phyloP scores from a whole-genome alignment of 2,888 invertebrate genomes.

The Pollenia griseotomentosa region DNA sequence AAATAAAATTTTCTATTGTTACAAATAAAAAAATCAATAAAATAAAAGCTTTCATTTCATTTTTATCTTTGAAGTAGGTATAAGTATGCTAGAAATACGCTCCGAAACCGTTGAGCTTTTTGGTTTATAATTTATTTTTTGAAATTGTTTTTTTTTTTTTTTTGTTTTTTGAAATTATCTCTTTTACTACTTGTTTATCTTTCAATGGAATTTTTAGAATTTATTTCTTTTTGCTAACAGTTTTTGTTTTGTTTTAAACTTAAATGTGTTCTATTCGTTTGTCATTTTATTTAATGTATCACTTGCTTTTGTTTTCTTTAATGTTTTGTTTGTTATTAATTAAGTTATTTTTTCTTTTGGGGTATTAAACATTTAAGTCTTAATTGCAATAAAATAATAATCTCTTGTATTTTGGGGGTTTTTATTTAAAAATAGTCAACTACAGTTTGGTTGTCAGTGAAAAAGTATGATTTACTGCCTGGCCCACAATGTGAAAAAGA shows the following conservation, averaged over 20 bases:
- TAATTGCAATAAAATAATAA: conserved; percentile 56
- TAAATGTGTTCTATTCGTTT: conserved; percentile 24
- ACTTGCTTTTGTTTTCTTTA: conserved; percentile 55
- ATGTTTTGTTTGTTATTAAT: conserved; percentile 28
- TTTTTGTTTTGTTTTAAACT: conserved; percentile 42
- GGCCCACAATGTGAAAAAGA: too few species aligned
- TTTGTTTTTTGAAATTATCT: conserved; percentile 69
- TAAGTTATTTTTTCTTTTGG: conserved; percentile 33
- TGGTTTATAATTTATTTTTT: conserved; percentile 75
- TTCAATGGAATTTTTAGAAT: conserved; percentile 63
- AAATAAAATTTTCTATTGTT: conserved; percentile 64
- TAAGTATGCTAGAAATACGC: conserved; percentile 76
- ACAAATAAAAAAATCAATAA: conserved; percentile 55
- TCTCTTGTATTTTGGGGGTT: conserved; percentile 24
- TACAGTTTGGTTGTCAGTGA: conserved; percentile 13
- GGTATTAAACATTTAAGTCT: conserved; percentile 59
- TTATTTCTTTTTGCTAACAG: conserved; percentile 48
- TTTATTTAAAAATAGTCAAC: conserved; percentile 35
- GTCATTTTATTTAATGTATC: conserved; percentile 50
- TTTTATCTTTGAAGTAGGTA: conserved; percentile 59
- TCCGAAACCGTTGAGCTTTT: conserved; percentile 84
- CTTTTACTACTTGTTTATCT: conserved; percentile 56
- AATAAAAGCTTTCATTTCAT: conserved; percentile 71
- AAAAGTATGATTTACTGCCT: not conserved
- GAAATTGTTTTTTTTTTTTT: conserved; percentile 71